These are phyloP conservation scores for Enteromius unitaeniatus DNA, from an alignment of 2,797 vertebrate genomes.

Conservation along the genomic window DNA sequence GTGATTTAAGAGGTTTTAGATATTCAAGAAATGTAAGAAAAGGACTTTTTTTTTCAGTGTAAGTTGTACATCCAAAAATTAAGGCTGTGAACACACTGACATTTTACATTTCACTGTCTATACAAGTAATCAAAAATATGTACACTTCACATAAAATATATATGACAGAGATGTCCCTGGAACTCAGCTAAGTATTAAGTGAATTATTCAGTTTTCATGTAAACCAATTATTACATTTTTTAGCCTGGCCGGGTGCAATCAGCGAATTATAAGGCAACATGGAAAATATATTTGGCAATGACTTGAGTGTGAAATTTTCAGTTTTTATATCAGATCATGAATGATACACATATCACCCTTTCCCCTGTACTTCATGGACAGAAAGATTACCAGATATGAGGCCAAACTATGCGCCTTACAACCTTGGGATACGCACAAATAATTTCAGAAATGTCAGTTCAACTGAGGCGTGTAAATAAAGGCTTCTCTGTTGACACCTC, in stretches of 20 bases:
- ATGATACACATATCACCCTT: neutral
- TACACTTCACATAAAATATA: neutral
- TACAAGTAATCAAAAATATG: neutral
- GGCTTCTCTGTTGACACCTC: slow-evolving; percentile 70
- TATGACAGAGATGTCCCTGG: neutral
- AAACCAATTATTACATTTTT: neutral
- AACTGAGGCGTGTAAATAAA: slow-evolving; percentile 75
- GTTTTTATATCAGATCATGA: slow-evolving; percentile 2
- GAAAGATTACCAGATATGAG: neutral
- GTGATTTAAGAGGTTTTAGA: no score
- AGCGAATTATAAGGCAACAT: neutral
- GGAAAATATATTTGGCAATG: neutral
- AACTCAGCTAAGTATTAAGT: neutral
- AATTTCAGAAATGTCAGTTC: slow-evolving; percentile 67
- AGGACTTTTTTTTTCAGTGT: no score
- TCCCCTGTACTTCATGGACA: neutral
- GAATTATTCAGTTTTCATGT: neutral
- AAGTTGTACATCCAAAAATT: neutral
- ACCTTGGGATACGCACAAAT: slow-evolving; percentile 60
- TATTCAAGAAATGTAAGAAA: no score
- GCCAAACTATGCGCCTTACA: slow-evolving; percentile 53
- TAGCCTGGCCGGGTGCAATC: neutral
- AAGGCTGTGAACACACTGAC: neutral
- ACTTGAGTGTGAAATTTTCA: neutral
- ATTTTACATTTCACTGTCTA: neutral